Evolutionary conservation across 2,888 invertebrate species (phyloP).

Genomic region (Calliphora vomitoria): DNA sequence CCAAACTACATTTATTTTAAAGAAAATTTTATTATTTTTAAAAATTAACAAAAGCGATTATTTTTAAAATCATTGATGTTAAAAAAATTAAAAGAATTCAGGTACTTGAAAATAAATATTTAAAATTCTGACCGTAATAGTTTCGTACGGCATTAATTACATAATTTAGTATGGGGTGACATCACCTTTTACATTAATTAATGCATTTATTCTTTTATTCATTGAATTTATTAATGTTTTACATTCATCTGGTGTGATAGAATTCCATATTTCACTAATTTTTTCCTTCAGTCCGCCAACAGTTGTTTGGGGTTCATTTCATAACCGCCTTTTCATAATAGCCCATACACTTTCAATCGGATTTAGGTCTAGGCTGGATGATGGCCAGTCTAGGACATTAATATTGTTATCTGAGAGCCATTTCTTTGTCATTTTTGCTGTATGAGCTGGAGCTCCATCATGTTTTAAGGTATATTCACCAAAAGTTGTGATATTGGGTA

Average conservation of each 20-base stretch:
- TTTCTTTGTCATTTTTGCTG: constrained; percentile 5
- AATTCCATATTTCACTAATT: constrained; percentile 18
- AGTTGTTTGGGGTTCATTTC: constrained; percentile 2
- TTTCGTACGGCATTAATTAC: not conserved
- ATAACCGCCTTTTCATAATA: not conserved
- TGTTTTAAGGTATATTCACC: constrained; percentile 17
- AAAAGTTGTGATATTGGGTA: not conserved
- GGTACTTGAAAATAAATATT: no score
- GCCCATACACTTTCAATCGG: constrained; percentile 2
- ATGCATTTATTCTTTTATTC: not conserved
- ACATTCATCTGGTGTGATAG: no score
- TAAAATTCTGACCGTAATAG: no score
- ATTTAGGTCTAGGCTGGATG: constrained; percentile 8
- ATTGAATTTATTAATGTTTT: not conserved
- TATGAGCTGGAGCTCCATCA: constrained; percentile 20
- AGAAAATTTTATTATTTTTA: no score
- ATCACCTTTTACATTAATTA: constrained; percentile 13
- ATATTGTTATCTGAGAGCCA: not conserved
- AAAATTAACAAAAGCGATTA: no score
- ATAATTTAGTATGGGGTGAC: not conserved
- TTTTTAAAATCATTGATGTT: no score
- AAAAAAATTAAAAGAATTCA: no score
- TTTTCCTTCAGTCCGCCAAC: not conserved
- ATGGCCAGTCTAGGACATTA: not conserved
- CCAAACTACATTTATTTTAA: no score